Base-by-base conservation (phyloP, 92 coral and sea anemone species). In the Pocillopora grandis region DNA sequence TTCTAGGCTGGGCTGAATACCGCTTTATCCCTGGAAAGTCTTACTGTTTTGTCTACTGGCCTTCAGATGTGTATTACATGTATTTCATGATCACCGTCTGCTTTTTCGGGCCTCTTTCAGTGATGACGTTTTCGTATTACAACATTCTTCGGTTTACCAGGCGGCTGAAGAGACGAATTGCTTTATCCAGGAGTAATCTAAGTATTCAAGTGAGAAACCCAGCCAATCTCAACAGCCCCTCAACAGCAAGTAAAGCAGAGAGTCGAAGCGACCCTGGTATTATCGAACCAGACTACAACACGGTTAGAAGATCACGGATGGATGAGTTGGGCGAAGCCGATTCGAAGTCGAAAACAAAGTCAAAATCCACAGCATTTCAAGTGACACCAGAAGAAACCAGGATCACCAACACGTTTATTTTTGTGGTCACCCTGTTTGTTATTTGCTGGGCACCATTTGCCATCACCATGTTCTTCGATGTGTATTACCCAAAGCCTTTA, bases 1-100 rank as follows among this genome's bases (percentile, higher is more conserved):
- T 89, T 18, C 59, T 92, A 12, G 95, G 95, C 78, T 92, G 95
- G 95, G 87, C 93, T 58, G 86, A 80, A 79, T 89, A 85, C 63
- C 86, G 84, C 72, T 89, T 60, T 73, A 85, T 89, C 69, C 89
- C 90, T 12, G 91, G 91, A 49, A 88, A 89, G 68, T 89, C 93
- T 17, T 90, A 84, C 49, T 92, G 95, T 77, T 89, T 89, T 52
- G 93, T 85, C n/a, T 81, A 80, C 72, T 90, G 95, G 93, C 85
- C 91, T 9, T 81, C 86, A n/a, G 81, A 86, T 76, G 83, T 87
- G 15, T 89, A 85, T 66, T 92, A 76, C 55, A 92, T 88, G 85
- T 87, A 86, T 18, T 92, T 92, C 76, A 92, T 92, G 93, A 89
- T 92, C 20, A 62, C 72, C 8, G 85, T 80, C 48, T 92, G 92